These are phyloP conservation scores for Euglossa dilemma DNA, from an alignment of 1,140 invertebrate species.

Conservation along the genomic window DNA sequence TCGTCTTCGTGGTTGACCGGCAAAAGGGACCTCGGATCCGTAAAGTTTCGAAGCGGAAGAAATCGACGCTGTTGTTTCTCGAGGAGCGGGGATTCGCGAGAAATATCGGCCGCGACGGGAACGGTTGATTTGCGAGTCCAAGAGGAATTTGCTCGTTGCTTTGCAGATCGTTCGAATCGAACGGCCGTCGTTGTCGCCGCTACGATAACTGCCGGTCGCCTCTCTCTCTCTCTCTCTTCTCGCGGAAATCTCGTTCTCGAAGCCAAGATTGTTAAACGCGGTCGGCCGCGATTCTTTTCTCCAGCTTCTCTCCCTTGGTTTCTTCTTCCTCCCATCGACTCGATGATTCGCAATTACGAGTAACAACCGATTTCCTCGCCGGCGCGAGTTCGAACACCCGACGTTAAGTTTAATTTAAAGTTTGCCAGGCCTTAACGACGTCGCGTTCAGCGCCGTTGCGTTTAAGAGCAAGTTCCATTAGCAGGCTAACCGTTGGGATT, in stretches of 20 bases:
- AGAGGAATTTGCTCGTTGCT: background rate
- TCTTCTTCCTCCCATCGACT: background rate
- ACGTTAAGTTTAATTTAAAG: slow-evolving; percentile 35
- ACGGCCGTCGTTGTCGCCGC: background rate
- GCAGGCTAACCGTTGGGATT: too few species aligned
- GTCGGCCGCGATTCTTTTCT: too few species aligned
- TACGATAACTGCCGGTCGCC: background rate
- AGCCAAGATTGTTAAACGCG: background rate
- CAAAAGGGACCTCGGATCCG: too few species aligned
- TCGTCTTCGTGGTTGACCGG: too few species aligned
- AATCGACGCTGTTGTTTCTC: background rate
- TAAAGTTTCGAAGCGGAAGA: background rate
- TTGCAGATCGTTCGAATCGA: background rate
- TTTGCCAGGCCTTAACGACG: slow-evolving; percentile 15
- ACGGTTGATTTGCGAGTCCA: background rate
- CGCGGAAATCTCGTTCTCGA: background rate
- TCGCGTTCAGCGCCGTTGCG: background rate
- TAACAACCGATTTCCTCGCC: background rate
- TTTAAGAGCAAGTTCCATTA: background rate
- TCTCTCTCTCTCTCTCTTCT: too few species aligned
- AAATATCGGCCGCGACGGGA: background rate
- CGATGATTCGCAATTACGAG: slow-evolving; percentile 27
- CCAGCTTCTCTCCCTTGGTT: too few species aligned
- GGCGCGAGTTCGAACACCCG: background rate
- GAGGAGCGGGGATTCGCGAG: background rate